Evolutionary conservation across 2,113 vertebrate genomes (phyloP).

Genomic region (Mobula hypostoma): DNA sequence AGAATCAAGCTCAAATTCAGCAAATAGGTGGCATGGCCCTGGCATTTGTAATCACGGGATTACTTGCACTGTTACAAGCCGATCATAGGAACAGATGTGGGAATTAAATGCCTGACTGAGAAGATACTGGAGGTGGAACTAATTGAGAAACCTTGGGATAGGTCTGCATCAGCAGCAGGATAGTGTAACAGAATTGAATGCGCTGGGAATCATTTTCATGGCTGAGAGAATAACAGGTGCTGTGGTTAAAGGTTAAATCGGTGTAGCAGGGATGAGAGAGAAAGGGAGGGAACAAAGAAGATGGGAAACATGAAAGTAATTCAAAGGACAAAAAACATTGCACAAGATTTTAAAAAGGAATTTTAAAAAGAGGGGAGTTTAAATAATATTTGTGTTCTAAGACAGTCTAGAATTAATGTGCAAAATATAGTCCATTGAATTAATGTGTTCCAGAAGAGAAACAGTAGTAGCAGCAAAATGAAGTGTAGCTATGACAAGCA

Average conservation of each 20-base stretch:
- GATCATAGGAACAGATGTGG: not conserved
- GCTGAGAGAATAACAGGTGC: not conserved
- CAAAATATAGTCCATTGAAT: not conserved
- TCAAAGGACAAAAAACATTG: not conserved
- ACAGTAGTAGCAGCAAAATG: not conserved
- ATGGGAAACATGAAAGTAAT: not conserved
- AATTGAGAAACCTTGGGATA: not conserved
- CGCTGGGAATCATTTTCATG: not conserved
- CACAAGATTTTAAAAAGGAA: not conserved
- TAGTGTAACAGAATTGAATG: not conserved
- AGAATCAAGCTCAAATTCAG: too few relatives aligned
- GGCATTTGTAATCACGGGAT: not conserved
- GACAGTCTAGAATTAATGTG: not conserved
- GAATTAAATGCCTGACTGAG: not conserved
- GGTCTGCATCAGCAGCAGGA: not conserved
- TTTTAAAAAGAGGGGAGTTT: not conserved
- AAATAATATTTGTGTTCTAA: not conserved
- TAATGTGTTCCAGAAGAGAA: not conserved
- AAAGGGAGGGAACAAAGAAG: not conserved
- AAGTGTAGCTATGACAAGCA: not conserved
- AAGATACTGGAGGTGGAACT: not conserved
- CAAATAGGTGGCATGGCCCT: too few relatives aligned
- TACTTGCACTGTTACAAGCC: not conserved
- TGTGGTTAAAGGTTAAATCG: not conserved
- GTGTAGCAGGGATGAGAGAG: not conserved